phyloP scores from a whole-genome alignment of 2,888 invertebrate species.

The Alitta virens region DNA sequence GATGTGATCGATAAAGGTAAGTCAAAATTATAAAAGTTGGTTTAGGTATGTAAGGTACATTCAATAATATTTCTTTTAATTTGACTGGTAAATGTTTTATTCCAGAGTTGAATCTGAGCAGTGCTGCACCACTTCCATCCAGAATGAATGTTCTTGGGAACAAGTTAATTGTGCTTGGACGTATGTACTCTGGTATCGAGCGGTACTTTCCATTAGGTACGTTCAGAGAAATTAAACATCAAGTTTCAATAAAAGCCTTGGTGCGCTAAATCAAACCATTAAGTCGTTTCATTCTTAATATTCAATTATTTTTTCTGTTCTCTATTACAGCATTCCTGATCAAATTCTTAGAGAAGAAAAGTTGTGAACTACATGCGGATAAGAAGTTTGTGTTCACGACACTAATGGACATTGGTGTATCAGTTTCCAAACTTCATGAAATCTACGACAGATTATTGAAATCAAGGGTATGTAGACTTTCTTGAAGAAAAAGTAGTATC shows the following conservation, averaged over 20 bases:
- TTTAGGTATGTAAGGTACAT: too few species aligned
- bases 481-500: too few species aligned
- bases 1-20: conserved; percentile 67
- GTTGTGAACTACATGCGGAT: conserved; percentile 48
- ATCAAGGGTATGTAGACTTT: conserved; percentile 55
- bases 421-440: conserved; percentile 74
- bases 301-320: conserved; percentile 1
- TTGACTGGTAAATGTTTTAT: neutral
- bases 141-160: conserved; percentile 60
- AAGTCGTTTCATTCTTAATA: neutral
- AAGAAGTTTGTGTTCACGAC: conserved; percentile 71
- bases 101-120: conserved; percentile 39
- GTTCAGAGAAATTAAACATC: conserved; percentile 40
- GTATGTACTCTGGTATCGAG: conserved; percentile 76
- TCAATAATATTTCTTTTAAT: too few species aligned
- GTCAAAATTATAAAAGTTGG: too few species aligned
- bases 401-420: conserved; percentile 74
- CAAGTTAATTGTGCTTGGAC: conserved; percentile 75
- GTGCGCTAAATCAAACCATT: neutral
- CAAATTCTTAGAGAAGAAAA: conserved; percentile 53
- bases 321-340: conserved; percentile 52
- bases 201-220: conserved; percentile 85
- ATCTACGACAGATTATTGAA: conserved; percentile 69
- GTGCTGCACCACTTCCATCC: conserved; percentile 16
- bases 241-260: too few species aligned